A percentile compares a stretch with the other conserved stretches of the same genome.
Evolutionary conservation across 2,797 vertebrate genomes (phyloP).

Genomic region (Eulemur mongoz): DNA sequence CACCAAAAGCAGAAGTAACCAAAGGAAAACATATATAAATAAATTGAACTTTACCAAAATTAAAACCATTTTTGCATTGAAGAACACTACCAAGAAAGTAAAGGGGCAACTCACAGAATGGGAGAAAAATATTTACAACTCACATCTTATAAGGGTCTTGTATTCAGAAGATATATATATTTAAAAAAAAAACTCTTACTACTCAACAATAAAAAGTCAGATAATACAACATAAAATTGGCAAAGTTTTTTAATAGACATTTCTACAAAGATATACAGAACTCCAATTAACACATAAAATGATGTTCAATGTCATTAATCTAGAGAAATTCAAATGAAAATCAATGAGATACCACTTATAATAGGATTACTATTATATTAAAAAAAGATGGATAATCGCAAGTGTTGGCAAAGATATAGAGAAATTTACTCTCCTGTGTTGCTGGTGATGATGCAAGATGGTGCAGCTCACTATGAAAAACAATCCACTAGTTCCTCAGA

Average conservation of each 20-base stretch:
- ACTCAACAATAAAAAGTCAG: background rate
- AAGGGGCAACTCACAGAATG: background rate
- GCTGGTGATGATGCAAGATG: background rate
- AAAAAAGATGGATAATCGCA: background rate
- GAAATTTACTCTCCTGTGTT: background rate
- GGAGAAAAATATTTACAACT: background rate
- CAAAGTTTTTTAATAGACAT: background rate
- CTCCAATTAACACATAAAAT: background rate
- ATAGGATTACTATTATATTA: background rate
- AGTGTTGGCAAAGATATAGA: background rate
- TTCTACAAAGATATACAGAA: background rate
- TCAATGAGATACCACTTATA: background rate
- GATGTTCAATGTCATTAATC: background rate
- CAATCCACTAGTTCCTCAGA: background rate
- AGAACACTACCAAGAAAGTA: background rate
- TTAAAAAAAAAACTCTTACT: background rate
- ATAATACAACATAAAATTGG: background rate
- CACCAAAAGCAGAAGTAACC: background rate
- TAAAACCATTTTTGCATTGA: background rate
- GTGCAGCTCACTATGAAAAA: background rate
- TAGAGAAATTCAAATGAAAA: background rate
- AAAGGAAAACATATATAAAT: background rate
- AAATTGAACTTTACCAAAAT: background rate
- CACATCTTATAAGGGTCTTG: background rate
- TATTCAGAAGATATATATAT: background rate